Evolutionary conservation across 1,140 invertebrate species (phyloP).

Genomic region (Procambarus virginalis): DNA sequence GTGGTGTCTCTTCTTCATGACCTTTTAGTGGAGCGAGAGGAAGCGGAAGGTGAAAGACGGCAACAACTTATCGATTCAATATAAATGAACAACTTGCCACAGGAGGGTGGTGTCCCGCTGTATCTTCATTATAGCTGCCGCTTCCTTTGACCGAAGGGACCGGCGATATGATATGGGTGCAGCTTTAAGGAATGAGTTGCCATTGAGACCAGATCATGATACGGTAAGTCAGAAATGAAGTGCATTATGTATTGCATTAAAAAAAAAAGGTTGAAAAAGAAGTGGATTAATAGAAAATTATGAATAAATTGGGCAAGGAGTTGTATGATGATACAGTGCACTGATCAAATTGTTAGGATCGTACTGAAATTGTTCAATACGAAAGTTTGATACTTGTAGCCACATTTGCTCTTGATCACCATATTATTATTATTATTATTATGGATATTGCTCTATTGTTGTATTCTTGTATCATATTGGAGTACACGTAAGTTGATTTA

Average conservation of each 20-base stretch:
- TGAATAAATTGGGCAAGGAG: not conserved
- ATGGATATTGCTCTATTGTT: too few species aligned
- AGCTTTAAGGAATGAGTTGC: slow-evolving; percentile 42
- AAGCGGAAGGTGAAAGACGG: slow-evolving; percentile 45
- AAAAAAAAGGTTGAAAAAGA: too few species aligned
- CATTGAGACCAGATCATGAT: slow-evolving; percentile 52
- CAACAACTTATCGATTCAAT: slow-evolving; percentile 27
- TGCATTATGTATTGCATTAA: too few species aligned
- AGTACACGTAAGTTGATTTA: too few species aligned
- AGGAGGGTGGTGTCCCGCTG: slow-evolving; percentile 55
- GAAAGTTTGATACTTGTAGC: too few species aligned
- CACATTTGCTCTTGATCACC: too few species aligned
- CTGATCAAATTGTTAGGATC: too few species aligned
- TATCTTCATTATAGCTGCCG: slow-evolving; percentile 44
- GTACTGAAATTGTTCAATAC: too few species aligned
- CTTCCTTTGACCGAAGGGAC: slow-evolving; percentile 52
- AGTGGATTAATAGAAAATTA: too few species aligned
- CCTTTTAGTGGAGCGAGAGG: slow-evolving; percentile 38
- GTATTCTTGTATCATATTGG: too few species aligned
- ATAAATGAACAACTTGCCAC: slow-evolving; percentile 19
- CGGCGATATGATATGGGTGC: slow-evolving; percentile 57
- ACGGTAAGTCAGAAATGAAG: slow-evolving; percentile 10
- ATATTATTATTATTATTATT: too few species aligned
- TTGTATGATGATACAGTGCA: not conserved
- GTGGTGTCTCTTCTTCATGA: slow-evolving; percentile 53